Evolutionary conservation across 2,888 invertebrate genomes (phyloP).

Genomic region (Ormyrus pomaceus): DNA sequence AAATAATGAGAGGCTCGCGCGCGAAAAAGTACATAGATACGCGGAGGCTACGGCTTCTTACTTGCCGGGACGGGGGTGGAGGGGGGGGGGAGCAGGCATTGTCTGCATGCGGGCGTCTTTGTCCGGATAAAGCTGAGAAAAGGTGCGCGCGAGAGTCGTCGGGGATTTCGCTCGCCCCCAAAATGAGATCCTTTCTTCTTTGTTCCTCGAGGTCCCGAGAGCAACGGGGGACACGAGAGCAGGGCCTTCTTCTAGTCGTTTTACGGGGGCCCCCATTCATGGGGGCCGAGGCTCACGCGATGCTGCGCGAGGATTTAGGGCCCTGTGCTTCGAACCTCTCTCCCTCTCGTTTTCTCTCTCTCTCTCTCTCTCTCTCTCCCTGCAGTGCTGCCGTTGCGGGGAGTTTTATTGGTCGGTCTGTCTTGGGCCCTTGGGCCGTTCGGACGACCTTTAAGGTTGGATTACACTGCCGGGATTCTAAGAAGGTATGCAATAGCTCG

Average conservation of each 20-base stretch:
- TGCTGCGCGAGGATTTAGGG: not conserved
- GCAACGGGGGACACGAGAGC: too few species aligned
- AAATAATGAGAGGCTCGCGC: too few species aligned
- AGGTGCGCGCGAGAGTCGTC: slow-evolving; percentile 13
- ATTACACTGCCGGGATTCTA: too few species aligned
- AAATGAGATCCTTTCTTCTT: slow-evolving; percentile 39
- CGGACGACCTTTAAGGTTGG: too few species aligned
- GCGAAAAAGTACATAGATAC: too few species aligned
- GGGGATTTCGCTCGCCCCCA: slow-evolving; percentile 5
- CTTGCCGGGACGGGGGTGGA: not conserved
- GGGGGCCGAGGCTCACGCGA: not conserved
- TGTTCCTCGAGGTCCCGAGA: too few species aligned
- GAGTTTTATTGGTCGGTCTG: too few species aligned
- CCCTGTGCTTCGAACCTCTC: not conserved
- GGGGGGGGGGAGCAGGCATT: not conserved
- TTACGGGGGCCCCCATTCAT: not conserved
- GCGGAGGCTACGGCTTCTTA: too few species aligned
- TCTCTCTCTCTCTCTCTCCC: not conserved
- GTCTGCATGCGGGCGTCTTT: not conserved
- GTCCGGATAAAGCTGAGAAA: slow-evolving; percentile 8
- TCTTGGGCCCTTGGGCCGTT: too few species aligned
- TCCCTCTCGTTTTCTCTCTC: not conserved
- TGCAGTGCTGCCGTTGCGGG: too few species aligned
- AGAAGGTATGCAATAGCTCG: too few species aligned
- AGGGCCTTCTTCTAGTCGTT: too few species aligned